A percentile compares a stretch with the other conserved stretches of the same genome.
Evolutionary conservation across 2,113 vertebrate genomes (phyloP).

Genomic region (Neopipo cinnamomea): DNA sequence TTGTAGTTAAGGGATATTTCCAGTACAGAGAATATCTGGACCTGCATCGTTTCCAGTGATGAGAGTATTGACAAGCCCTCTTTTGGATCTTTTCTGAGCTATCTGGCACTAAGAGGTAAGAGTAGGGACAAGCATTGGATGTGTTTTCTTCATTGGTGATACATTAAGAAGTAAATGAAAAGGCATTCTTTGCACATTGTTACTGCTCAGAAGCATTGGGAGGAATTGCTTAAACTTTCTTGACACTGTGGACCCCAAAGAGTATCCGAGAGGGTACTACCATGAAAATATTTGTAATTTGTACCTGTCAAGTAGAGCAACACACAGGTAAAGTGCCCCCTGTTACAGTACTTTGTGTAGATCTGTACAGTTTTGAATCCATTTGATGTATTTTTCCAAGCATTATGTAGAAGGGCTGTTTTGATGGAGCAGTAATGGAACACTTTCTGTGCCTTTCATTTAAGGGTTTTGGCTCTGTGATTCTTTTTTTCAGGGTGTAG

Average conservation of each 20-base stretch:
- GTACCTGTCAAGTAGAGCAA: background rate
- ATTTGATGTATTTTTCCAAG: background rate
- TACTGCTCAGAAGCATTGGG: background rate
- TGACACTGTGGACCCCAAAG: background rate
- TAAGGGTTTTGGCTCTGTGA: background rate
- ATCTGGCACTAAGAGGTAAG: background rate
- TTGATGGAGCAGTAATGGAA: background rate
- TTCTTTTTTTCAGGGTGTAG: background rate
- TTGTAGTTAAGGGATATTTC: background rate
- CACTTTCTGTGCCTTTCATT: background rate
- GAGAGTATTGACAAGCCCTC: background rate
- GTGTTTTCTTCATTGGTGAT: background rate
- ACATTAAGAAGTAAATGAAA: fast-evolving
- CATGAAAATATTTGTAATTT: fast-evolving
- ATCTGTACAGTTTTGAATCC: background rate
- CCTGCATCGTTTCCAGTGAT: background rate
- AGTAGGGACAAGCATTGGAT: background rate
- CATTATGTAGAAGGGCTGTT: background rate
- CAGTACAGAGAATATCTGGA: background rate
- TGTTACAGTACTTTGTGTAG: background rate
- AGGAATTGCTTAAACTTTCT: background rate
- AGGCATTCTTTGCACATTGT: background rate
- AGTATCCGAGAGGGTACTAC: background rate
- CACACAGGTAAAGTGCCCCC: background rate
- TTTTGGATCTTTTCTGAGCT: background rate